A percentile compares a stretch with the other conserved stretches of the same genome.
phyloP scores from a whole-genome alignment of 2,797 vertebrate species.

The Ispidina lecontei region DNA sequence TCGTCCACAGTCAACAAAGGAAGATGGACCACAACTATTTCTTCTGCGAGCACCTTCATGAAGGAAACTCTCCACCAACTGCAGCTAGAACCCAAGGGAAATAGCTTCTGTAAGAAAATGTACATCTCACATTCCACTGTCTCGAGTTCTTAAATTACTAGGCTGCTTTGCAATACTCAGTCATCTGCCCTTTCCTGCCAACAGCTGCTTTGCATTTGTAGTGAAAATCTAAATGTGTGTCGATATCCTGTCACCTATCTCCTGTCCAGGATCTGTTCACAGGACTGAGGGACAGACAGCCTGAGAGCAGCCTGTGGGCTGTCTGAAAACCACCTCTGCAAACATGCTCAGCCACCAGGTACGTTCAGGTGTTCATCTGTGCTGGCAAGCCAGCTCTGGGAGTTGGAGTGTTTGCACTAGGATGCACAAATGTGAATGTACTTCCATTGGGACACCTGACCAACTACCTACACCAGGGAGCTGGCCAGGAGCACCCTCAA shows the following conservation, averaged over 20 bases:
- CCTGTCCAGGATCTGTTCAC: not conserved
- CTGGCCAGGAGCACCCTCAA: not conserved
- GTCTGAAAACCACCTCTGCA: not conserved
- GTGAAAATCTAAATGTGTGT: not conserved
- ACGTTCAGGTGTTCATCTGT: not conserved
- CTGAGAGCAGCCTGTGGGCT: not conserved
- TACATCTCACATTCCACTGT: not conserved
- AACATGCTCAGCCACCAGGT: not conserved
- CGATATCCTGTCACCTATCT: not conserved
- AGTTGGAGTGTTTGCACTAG: rapidly evolving
- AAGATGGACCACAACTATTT: not conserved
- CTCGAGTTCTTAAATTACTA: not conserved
- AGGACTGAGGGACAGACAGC: rapidly evolving
- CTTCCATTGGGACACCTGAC: not conserved
- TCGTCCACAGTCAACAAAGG: not conserved
- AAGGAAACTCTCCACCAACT: not conserved
- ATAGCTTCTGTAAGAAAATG: not conserved
- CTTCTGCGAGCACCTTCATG: not conserved
- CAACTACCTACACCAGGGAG: not conserved
- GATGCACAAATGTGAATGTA: not conserved
- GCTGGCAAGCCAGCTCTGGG: not conserved
- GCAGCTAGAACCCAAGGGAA: not conserved
- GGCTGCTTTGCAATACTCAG: not conserved
- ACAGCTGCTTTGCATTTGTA: not conserved
- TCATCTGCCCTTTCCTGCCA: not conserved